Percentiles rank a stretch among this genome's conserved stretches.
Conservation (phyloP, 2,888 invertebrate genomes). For the Steromphala cineraria region DNA sequence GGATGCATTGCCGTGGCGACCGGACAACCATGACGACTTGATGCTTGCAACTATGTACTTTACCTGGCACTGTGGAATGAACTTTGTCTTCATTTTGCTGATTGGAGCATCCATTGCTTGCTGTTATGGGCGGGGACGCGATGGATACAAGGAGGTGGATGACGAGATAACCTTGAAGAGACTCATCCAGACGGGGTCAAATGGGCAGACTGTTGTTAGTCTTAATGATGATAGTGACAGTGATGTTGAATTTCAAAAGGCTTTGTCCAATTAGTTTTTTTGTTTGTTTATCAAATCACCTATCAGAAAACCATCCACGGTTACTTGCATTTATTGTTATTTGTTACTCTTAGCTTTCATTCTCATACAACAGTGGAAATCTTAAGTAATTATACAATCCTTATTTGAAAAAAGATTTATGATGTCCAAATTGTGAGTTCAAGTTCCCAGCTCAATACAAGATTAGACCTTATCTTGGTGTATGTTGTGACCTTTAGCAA, state of each 20-base stretch:
- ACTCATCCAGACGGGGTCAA: conserved; percentile 54
- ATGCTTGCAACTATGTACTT: conserved; percentile 75
- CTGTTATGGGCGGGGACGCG: conserved; percentile 46
- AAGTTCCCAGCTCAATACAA: too few species aligned
- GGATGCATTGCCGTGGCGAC: conserved; percentile 69
- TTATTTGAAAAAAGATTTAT: too few species aligned
- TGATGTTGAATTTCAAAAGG: conserved; percentile 58
- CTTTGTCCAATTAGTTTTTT: conserved; percentile 25
- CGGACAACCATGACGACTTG: conserved; percentile 74
- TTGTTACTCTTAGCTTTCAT: too few species aligned
- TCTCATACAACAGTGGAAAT: too few species aligned
- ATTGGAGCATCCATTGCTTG: conserved; percentile 60
- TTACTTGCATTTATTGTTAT: too few species aligned
- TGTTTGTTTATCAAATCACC: too few species aligned
- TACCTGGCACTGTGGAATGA: conserved; percentile 70
- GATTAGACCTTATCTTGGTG: too few species aligned
- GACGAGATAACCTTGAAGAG: conserved; percentile 57
- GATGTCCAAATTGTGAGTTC: too few species aligned
- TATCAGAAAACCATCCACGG: too few species aligned
- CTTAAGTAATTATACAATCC: too few species aligned
- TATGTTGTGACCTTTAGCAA: too few species aligned
- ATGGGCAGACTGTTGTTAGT: conserved; percentile 59
- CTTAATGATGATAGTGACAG: conserved; percentile 61
- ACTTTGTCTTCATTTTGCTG: conserved; percentile 59
- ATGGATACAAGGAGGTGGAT: conserved; percentile 31